Percentiles rank a stretch among this genome's conserved stretches.
phyloP scores from a whole-genome alignment of 2,113 vertebrate species.

The Trogon melanurus region DNA sequence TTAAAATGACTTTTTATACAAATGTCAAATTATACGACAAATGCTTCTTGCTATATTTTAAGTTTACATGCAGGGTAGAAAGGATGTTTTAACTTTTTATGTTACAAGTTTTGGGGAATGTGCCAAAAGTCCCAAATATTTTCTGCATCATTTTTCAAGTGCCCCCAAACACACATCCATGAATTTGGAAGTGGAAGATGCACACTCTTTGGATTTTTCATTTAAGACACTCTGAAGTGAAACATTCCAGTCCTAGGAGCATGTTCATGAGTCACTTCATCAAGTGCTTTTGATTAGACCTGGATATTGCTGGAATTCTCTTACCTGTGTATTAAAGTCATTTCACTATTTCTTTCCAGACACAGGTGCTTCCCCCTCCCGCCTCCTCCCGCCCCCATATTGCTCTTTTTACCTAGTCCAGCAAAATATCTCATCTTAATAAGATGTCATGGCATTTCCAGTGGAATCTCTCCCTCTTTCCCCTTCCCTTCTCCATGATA shows the following conservation, averaged over 20 bases:
- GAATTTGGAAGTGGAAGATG: neutral
- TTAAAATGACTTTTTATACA: neutral
- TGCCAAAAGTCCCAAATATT: neutral
- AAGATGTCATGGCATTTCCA: neutral
- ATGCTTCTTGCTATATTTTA: neutral
- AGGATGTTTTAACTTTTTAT: neutral
- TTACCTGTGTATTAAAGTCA: neutral
- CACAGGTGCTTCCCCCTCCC: neutral
- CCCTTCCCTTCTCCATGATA: neutral
- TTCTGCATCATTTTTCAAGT: neutral
- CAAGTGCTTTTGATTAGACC: neutral
- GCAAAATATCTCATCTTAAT: neutral
- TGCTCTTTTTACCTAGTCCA: neutral
- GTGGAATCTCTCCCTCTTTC: neutral
- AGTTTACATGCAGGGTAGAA: neutral
- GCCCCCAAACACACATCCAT: neutral
- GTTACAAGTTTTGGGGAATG: neutral
- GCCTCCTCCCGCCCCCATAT: accelerated
- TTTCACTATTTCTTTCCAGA: neutral
- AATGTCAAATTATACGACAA: neutral
- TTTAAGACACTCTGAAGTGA: neutral
- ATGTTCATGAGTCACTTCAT: neutral
- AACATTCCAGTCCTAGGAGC: neutral
- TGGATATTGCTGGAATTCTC: neutral
- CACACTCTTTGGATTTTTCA: neutral